Conservation (phyloP, 1,140 invertebrate species). For the Lepidotrigona ventralis region DNA sequence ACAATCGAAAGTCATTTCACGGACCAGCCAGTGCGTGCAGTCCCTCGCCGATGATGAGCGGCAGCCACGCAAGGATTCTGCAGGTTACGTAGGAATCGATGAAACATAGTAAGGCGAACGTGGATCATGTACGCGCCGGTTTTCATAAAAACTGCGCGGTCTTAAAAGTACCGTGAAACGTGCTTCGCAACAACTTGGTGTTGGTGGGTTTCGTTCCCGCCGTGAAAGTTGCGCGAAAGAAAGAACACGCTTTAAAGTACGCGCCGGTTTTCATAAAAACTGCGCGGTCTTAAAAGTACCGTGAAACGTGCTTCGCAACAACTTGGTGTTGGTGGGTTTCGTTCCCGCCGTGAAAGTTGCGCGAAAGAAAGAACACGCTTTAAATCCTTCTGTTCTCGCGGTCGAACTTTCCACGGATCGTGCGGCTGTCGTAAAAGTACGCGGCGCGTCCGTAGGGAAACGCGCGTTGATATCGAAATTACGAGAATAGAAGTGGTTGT, state of each 20-base stretch:
- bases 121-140: not conserved
- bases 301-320: not conserved
- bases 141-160: not conserved
- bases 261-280: not conserved
- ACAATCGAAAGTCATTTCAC: too few relatives aligned
- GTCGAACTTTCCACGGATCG: too few relatives aligned
- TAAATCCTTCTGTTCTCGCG: not conserved
- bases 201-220: too few relatives aligned
- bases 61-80: too few relatives aligned
- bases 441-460: not conserved
- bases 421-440: not conserved
- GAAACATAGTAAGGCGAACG: not conserved
- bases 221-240: not conserved
- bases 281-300: not conserved
- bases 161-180: not conserved
- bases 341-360: not conserved
- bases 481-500: not conserved
- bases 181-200: not conserved
- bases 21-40: too few relatives aligned
- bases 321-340: too few relatives aligned
- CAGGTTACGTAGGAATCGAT: not conserved
- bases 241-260: too few relatives aligned
- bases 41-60: too few relatives aligned
- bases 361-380: not conserved
- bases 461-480: conserved; percentile 18